phyloP scores from a whole-genome alignment of 2,113 vertebrate genomes.

The Suncus etruscus region DNA sequence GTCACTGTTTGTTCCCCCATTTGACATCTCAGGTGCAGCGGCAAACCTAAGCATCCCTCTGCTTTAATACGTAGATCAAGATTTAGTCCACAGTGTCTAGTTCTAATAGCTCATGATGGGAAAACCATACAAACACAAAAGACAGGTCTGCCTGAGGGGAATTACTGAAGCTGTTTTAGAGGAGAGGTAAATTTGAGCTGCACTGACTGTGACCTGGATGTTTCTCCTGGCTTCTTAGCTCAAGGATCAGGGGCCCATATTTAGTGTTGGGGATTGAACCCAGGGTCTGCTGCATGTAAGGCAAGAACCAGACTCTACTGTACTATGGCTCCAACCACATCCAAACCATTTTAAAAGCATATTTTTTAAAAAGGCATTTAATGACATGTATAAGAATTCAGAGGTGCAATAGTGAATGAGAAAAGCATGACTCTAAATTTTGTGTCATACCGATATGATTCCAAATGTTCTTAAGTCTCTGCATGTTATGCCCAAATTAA shows the following conservation, averaged over 20 bases:
- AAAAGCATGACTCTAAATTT: background rate
- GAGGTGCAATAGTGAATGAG: background rate
- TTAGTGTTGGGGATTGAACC: too few species aligned
- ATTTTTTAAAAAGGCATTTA: constrained; percentile 4
- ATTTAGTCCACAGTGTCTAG: background rate
- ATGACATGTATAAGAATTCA: background rate
- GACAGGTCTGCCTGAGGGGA: background rate
- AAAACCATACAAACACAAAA: background rate
- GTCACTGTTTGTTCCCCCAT: background rate
- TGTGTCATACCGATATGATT: background rate
- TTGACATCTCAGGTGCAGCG: background rate
- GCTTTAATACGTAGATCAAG: background rate
- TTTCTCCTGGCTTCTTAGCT: too few species aligned
- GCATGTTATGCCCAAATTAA: background rate
- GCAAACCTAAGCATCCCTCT: background rate
- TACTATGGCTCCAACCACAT: too few species aligned
- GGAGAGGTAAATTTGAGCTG: too few species aligned
- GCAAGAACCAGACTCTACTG: too few species aligned
- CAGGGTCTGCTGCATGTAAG: too few species aligned
- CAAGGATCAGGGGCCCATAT: too few species aligned
- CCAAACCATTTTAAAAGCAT: background rate
- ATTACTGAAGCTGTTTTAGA: background rate
- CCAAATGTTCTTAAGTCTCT: background rate
- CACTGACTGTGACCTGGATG: too few species aligned
- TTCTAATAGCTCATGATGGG: background rate